Evolutionary conservation across 2,888 invertebrate species (phyloP), one percentile per base, ranked within the genome.

Genomic region (Choreutis nemorana): DNA sequence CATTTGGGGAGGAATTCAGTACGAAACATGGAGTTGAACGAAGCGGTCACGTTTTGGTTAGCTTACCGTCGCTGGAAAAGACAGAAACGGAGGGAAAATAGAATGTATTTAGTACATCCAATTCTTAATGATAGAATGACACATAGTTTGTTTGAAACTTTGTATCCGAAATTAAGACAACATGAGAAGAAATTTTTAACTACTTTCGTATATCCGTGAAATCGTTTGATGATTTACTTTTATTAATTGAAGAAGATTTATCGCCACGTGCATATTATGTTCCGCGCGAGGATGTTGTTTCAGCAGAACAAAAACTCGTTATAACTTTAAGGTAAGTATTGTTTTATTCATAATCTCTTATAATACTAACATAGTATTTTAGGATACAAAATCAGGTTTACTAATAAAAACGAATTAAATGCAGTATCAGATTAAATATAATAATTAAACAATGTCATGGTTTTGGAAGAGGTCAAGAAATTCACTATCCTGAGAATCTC

Each of bases 21-120:
- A 27, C 25, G 26, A 28, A 34, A 34, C 31, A 34, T 34, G 34
- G 31, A 34, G 34, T 34, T 34, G 34, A 34, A 34, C 34, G 34
- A 34, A 34, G 33, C 30, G 33, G 28, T 28, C 20, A 11, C 21
- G 20, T 28, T 28, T 18, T 28, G 28, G 28, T 28, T 28, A 28
- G 20, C 27, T 33, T 34, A 34, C 34, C 30, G 30, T 28, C 34
- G 28, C 28, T 31, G 30, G 34, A 34, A 34, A n/a, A n/a, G 34
- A 34, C 34, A 31, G 20, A 30, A 33, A 29, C 29, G 30, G 23
- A 33, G 33, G 25, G 33, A 33, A 30, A 33, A 30, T 30, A 30
- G 27, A 30, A 33, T 30, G 30, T 34, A 34, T 30, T 33, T 27
- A 23, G 31, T 21, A 30, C 21, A 33, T 31, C 30, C 23, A 29